phyloP scores from a whole-genome alignment of 2,113 vertebrate species.

The Ifrita kowaldi region DNA sequence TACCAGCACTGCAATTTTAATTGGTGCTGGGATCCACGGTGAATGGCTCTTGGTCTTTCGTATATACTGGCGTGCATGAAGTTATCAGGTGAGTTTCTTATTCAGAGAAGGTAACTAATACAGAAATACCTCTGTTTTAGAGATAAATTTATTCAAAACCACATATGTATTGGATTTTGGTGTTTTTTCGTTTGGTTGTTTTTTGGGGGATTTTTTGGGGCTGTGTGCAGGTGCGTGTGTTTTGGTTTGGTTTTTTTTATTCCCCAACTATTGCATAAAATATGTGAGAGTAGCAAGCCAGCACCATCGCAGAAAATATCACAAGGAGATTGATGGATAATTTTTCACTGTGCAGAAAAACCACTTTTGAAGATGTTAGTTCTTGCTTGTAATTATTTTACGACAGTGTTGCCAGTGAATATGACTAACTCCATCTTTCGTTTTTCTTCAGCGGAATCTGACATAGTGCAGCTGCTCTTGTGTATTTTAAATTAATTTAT shows the following conservation, averaged over 20 bases:
- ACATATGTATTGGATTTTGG: not conserved
- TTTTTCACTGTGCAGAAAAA: constrained; percentile 16
- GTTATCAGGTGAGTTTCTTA: not conserved
- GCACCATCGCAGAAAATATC: not conserved
- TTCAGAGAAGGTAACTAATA: not conserved
- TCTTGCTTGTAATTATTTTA: not conserved
- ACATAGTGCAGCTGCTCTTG: not conserved
- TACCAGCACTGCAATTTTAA: not conserved
- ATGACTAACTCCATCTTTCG: not conserved
- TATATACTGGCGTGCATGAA: not conserved
- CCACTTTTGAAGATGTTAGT: not conserved
- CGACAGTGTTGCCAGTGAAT: not conserved
- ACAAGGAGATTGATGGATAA: not conserved
- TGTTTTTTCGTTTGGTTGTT: not conserved
- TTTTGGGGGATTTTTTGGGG: not conserved
- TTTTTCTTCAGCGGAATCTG: not conserved
- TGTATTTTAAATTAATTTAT: not conserved
- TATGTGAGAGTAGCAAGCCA: not conserved
- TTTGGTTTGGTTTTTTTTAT: not conserved
- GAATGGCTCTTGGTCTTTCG: not conserved
- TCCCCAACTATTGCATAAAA: not conserved
- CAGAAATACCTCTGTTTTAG: not conserved
- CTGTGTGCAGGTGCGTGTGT: no score
- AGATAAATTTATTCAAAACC: not conserved
- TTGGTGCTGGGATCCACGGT: not conserved